phyloP scores from a whole-genome alignment of 2,113 vertebrate species.

The Pollachius pollachius region DNA sequence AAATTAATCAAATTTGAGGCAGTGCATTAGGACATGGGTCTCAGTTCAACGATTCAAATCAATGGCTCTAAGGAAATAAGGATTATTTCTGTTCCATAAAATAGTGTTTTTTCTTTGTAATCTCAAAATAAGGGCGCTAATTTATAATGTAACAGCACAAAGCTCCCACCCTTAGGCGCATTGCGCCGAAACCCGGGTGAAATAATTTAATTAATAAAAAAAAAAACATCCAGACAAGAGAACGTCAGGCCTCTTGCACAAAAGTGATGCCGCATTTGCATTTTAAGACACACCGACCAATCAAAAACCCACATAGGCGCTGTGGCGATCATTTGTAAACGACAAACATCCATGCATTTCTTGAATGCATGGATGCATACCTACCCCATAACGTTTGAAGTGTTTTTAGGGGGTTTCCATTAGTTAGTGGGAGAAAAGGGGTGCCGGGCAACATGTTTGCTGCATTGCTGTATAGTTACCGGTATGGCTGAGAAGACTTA shows the following conservation, averaged over 20 bases:
- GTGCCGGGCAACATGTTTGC: slow-evolving; percentile 43
- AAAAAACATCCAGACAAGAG: slow-evolving; percentile 5
- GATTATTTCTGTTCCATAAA: too few species aligned
- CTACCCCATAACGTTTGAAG: too few species aligned
- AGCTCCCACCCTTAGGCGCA: slow-evolving; percentile 48
- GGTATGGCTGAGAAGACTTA: slow-evolving; percentile 56
- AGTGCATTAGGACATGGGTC: too few species aligned
- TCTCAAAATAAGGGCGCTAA: slow-evolving; percentile 31
- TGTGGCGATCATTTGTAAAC: too few species aligned
- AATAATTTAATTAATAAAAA: slow-evolving; percentile 52
- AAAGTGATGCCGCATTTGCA: slow-evolving; percentile 46
- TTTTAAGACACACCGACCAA: slow-evolving; percentile 37
- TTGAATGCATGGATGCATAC: too few species aligned
- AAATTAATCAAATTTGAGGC: too few species aligned
- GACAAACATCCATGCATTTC: background rate
- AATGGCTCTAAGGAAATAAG: too few species aligned
- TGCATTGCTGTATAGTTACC: slow-evolving; percentile 46
- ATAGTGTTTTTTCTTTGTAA: slow-evolving; percentile 15
- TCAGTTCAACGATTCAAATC: too few species aligned
- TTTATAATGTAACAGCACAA: slow-evolving; percentile 21
- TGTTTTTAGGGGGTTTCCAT: background rate
- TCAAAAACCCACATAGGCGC: too few species aligned
- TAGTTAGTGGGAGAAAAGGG: background rate
- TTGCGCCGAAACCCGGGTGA: slow-evolving; percentile 45
- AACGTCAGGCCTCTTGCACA: slow-evolving; percentile 12